Base-by-base conservation (phyloP, 37 sponge, comb jelly and placozoan species). In the Beroe forskalii region DNA sequence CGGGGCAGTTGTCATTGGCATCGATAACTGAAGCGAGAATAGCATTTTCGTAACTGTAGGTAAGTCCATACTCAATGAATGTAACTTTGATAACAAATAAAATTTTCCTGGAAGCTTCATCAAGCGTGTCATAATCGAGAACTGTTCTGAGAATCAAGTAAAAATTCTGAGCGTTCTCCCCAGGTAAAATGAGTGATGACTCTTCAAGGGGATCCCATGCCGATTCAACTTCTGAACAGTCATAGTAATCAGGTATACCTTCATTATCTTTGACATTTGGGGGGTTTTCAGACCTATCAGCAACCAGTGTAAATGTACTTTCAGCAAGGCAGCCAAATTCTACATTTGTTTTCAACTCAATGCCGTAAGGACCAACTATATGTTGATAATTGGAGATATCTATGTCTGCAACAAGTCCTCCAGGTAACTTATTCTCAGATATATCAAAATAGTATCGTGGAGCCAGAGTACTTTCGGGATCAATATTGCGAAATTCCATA, bases 1-100 rank as follows among this genome's bases (percentile, higher is more conserved):
- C 72, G 2, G 86, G 86, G 35, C 86, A 80, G 40, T 80, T 80
- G 55, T 80, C 86, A 38, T 80, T 80, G 28, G 55, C 12, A 23
- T 80, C 86, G 24, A 4, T 4, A 1, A 80, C 2, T 69, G 72
- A 35, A 6, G 32, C 72, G 19, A 31, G 72, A 14, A 69, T 33
- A 33, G 72, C 32, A 17, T 27, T 69, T 6, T 31, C 38, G 32
- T 33, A 69, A 36, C 39, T 69, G 72, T 69, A 69, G 1, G 27
- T 6, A 14, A 36, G 38, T 31, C 32, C 37, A 69, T 33, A 69
- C 17, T 69, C 12, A 37, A 20, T 36, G 37, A 69, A 19, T 1
- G 72, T 32, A 20, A 69, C 72, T 69, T 27, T 32, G 32, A 69
- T 32, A 6, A 37, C 12, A 2, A 69, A 32, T 1, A 36, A 35